These are phyloP conservation scores for Lasioglossum villosulum DNA, from an alignment of 2,888 invertebrate genomes.

Conservation along the genomic window DNA sequence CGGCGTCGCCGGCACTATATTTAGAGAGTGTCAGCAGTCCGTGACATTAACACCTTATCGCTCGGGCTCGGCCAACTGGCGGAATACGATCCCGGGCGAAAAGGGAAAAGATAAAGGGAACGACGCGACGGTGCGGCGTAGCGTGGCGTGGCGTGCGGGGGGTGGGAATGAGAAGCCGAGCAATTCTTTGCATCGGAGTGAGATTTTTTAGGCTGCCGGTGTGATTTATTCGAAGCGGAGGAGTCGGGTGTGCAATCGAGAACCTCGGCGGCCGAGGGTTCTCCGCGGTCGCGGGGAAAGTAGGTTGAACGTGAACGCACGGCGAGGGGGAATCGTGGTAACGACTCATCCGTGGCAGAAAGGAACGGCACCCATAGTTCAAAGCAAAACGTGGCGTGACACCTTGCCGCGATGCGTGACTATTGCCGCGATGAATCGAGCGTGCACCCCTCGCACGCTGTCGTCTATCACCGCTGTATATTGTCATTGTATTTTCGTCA, in stretches of 20 bases:
- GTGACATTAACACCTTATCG: conserved; percentile 80
- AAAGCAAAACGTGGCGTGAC: conserved; percentile 66
- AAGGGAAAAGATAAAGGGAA: conserved; percentile 30
- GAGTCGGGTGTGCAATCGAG: conserved; percentile 61
- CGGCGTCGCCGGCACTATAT: background rate
- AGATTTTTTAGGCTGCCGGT: conserved; percentile 69
- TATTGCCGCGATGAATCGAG: conserved; percentile 50
- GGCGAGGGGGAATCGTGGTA: conserved; percentile 44
- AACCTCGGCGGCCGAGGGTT: conserved; percentile 47
- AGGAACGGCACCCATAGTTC: conserved; percentile 45
- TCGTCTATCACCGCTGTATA: conserved; percentile 37
- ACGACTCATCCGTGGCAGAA: conserved; percentile 61
- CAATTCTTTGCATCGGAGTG: conserved; percentile 70
- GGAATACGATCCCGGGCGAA: conserved; percentile 66
- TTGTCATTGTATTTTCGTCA: conserved; percentile 40
- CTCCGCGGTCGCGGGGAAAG: conserved; percentile 39
- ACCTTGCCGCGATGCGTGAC: conserved; percentile 60
- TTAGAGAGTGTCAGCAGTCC: conserved; percentile 31
- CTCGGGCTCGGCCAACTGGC: conserved; percentile 73
- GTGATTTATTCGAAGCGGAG: conserved; percentile 75
- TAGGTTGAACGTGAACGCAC: conserved; percentile 39
- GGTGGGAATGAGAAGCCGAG: conserved; percentile 35
- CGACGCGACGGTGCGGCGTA: background rate
- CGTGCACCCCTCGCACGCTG: conserved; percentile 26
- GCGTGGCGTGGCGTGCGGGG: background rate